phyloP scores from a whole-genome alignment of 2,113 vertebrate species.

The Epinephelus fuscoguttatus region DNA sequence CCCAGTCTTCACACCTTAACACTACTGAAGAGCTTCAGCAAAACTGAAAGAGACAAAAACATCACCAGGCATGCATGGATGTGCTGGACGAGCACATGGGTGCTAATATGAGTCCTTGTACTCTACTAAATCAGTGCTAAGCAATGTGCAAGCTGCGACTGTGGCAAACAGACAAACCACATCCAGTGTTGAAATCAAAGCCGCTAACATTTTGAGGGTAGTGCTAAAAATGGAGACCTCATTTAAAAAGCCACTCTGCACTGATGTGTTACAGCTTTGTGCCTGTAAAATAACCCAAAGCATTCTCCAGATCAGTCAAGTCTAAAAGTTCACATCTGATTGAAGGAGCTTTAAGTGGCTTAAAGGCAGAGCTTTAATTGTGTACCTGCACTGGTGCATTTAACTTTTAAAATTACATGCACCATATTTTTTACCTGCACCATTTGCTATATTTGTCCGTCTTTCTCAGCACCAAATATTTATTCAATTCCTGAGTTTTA shows the following conservation, averaged over 20 bases:
- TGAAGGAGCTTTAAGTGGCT: background rate
- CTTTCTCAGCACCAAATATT: no score
- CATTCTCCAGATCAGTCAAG: background rate
- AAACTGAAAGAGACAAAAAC: background rate
- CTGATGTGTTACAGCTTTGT: background rate
- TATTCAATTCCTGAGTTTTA: no score
- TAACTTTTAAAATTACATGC: no score
- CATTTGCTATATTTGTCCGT: no score
- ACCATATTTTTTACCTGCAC: no score
- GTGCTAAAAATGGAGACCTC: slow-evolving; percentile 19
- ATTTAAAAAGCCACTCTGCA: background rate
- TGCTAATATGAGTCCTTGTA: background rate
- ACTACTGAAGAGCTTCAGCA: background rate
- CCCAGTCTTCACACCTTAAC: background rate
- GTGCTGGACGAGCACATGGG: background rate
- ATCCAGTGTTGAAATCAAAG: slow-evolving; percentile 3
- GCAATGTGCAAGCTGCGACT: background rate
- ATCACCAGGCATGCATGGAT: background rate
- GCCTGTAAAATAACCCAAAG: background rate
- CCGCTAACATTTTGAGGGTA: slow-evolving; percentile 17
- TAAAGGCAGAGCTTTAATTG: background rate
- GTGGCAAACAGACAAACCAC: background rate
- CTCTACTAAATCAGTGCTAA: background rate
- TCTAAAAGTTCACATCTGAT: background rate
- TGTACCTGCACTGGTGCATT: no score